phyloP scores from a whole-genome alignment of 2,797 vertebrate genomes.

The Babyrousa celebensis region DNA sequence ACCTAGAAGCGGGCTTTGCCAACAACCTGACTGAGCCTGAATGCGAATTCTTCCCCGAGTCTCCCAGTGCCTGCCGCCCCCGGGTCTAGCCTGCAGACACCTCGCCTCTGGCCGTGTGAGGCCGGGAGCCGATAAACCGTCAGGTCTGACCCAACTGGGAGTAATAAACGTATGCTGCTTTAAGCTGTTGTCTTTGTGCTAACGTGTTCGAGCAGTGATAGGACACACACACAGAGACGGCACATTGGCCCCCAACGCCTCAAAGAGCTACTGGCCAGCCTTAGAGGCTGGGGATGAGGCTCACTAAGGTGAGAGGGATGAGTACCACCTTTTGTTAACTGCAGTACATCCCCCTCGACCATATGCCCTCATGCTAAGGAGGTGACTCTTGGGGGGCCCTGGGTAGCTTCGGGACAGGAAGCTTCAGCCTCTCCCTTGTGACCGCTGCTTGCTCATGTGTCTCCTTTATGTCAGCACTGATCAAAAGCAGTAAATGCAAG shows the following conservation, averaged over 20 bases:
- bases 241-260: neutral
- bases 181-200: neutral
- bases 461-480: no score
- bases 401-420: neutral
- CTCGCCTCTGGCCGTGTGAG: neutral
- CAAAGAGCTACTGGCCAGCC: neutral
- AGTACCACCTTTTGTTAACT: neutral
- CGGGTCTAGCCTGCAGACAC: accelerated
- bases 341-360: no score
- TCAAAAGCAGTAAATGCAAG: neutral
- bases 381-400: neutral
- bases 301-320: no score
- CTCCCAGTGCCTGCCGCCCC: neutral
- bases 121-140: neutral
- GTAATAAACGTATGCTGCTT: neutral
- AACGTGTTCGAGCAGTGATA: neutral
- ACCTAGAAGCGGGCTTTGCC: neutral
- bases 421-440: neutral
- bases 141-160: neutral
- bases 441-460: neutral
- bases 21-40: neutral
- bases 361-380: neutral
- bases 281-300: neutral
- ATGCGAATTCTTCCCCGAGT: accelerated
- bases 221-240: neutral